A percentile compares a stretch with the other conserved stretches of the same genome.
Evolutionary conservation across 2,113 vertebrate genomes (phyloP).

Genomic region (Colius striatus): DNA sequence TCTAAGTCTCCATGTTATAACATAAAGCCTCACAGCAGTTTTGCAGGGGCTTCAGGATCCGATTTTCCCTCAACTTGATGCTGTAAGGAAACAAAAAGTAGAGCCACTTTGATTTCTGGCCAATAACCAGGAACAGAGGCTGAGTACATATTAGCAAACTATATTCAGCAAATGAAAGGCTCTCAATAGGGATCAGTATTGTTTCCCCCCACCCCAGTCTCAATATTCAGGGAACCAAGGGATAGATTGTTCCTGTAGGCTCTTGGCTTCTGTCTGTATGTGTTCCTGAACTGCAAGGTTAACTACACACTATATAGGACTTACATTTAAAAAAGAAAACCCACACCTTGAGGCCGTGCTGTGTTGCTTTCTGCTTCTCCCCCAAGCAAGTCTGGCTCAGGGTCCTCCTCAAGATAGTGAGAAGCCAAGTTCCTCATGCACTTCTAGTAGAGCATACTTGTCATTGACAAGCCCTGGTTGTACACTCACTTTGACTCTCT

Average conservation of each 20-base stretch:
- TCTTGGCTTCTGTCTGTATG: not conserved
- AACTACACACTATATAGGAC: not conserved
- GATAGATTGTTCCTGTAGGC: not conserved
- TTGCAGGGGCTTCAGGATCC: not conserved
- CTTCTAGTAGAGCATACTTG: not conserved
- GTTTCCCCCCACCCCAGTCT: not conserved
- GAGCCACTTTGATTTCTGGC: not conserved
- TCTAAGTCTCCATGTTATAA: fast-evolving
- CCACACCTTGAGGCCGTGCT: not conserved
- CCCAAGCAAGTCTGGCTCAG: not conserved
- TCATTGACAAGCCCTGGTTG: not conserved
- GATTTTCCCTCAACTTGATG: fast-evolving
- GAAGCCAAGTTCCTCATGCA: not conserved
- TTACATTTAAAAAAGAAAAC: not conserved
- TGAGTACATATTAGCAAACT: not conserved
- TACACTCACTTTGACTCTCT: not conserved
- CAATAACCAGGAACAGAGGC: not conserved
- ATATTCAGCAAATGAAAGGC: not conserved
- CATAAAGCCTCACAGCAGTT: not conserved
- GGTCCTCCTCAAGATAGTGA: not conserved
- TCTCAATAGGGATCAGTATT: too few species aligned
- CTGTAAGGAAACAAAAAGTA: not conserved
- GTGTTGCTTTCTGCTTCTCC: not conserved
- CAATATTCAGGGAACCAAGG: not conserved
- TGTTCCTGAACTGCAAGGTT: not conserved